Percentiles rank a stretch among this genome's conserved stretches.
Conservation (phyloP, 2,113 vertebrate genomes). For the Clupea harengus region DNA sequence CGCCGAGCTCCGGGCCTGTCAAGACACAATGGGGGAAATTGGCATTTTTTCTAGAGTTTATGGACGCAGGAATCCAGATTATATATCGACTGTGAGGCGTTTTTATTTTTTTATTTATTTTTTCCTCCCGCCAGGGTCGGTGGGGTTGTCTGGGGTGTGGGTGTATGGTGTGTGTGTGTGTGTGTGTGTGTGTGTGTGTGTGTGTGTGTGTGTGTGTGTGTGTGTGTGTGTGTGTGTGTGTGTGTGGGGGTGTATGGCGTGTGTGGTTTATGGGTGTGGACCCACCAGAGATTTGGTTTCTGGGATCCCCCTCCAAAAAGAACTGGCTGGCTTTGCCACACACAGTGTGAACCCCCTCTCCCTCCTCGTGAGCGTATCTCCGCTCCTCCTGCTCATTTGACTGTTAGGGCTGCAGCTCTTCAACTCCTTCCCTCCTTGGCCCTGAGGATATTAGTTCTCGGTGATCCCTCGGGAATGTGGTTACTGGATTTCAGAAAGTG, state of each 20-base stretch:
- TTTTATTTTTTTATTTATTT: background rate
- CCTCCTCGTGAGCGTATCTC: background rate
- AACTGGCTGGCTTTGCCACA: background rate
- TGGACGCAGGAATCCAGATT: conserved; percentile 28
- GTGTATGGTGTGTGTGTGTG: conserved; percentile 10
- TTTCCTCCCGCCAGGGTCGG: background rate
- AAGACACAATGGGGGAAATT: conserved; percentile 31
- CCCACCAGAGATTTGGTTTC: background rate
- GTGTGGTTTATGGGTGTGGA: background rate
- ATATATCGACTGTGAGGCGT: conserved; percentile 7
- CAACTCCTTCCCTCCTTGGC: background rate
- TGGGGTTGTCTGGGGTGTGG: background rate
- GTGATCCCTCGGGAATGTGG: background rate
- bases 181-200: too few species aligned
- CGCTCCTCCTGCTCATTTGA: background rate
- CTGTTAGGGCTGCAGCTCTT: background rate
- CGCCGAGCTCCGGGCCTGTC: background rate
- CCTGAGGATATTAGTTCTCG: background rate
- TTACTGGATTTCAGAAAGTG: background rate
- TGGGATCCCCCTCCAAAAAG: background rate
- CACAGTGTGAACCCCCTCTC: background rate
- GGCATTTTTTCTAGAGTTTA: conserved; percentile 26
- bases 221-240: background rate
- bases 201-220: conserved; percentile 21
- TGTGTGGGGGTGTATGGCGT: background rate